Evolutionary conservation across 2,113 vertebrate genomes (phyloP), one percentile per base, ranked within the genome.

Genomic region (Centropus unirufus): DNA sequence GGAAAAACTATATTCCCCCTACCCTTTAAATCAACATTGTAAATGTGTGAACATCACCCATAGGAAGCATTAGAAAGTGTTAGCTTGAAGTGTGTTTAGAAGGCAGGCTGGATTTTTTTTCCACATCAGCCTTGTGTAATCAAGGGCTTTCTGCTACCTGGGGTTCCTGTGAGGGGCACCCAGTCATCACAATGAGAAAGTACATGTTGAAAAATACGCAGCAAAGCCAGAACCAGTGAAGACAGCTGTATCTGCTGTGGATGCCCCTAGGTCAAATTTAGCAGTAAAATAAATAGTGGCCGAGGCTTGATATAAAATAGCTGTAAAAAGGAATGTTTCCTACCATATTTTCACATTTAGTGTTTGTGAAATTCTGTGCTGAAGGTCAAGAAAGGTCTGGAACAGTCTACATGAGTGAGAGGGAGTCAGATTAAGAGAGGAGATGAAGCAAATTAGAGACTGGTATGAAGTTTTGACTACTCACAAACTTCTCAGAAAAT

Each of bases 1-100:
- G 85, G 64, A 95, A 88, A 68, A 91, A 58, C 70, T 91, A 27
- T 51, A 24, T 51, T 90, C 34, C 67, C 72, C 75, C 34, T 92
- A 12, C 76, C 40, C 39, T 69, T 90, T 95, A 96, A 95, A 95
- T 93, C 90, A 95, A 95, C 93, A 83, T 74, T 90, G 94, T 93
- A 96, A 96, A 96, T 77, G 46, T 95, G 94, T 94, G 91, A 92
- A 74, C 93, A 93, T 93, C 55, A 77, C 92, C 85, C 8, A 0
- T 74, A 91, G 87, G 91, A 95, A 92, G 93, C 75, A 94, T 94
- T 96, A 96, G 93, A 88, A 94, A 86, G 90, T 92, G 93, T 72
- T 94, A 90, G 87, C 95, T 91, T 83, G 75, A 90, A 95, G 79
- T 68, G 69, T 95, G n/a, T n/a, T 91, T 94, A 94, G 87, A 95